phyloP scores from a whole-genome alignment of 2,113 vertebrate species.

The Carlito syrichta region DNA sequence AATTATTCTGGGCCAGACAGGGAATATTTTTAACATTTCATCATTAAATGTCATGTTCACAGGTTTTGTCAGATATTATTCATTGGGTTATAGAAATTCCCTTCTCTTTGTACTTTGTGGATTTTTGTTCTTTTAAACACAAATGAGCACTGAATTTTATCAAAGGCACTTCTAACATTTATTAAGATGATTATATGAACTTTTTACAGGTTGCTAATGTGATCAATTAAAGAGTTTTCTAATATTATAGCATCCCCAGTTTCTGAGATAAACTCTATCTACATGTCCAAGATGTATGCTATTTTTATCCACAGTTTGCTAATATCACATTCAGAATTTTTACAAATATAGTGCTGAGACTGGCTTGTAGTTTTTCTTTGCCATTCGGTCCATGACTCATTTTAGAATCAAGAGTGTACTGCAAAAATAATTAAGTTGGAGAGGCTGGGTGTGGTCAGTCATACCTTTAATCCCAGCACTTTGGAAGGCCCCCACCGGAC shows the following conservation, averaged over 20 bases:
- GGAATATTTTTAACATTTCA: neutral
- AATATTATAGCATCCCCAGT: neutral
- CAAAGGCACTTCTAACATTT: neutral
- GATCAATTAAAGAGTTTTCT: neutral
- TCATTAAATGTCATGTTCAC: neutral
- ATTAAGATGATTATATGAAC: neutral
- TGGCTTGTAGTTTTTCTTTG: neutral
- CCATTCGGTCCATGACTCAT: neutral
- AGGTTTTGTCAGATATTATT: neutral
- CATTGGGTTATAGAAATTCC: neutral
- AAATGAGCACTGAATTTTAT: neutral
- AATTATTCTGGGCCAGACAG: neutral
- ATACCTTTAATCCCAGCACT: too few species aligned
- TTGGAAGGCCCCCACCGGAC: too few species aligned
- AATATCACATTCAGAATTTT: neutral
- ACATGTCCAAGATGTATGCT: neutral
- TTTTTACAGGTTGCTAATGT: neutral
- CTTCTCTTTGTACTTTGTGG: neutral
- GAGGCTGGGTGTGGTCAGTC: too few species aligned
- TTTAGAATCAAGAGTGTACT: neutral
- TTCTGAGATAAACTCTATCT: neutral
- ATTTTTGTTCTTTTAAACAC: neutral
- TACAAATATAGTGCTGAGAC: neutral
- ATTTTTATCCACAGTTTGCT: conserved; percentile 13
- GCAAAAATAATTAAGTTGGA: neutral